Conservation (phyloP, 2,797 vertebrate genomes). For the Orientallactaga sibirica region DNA sequence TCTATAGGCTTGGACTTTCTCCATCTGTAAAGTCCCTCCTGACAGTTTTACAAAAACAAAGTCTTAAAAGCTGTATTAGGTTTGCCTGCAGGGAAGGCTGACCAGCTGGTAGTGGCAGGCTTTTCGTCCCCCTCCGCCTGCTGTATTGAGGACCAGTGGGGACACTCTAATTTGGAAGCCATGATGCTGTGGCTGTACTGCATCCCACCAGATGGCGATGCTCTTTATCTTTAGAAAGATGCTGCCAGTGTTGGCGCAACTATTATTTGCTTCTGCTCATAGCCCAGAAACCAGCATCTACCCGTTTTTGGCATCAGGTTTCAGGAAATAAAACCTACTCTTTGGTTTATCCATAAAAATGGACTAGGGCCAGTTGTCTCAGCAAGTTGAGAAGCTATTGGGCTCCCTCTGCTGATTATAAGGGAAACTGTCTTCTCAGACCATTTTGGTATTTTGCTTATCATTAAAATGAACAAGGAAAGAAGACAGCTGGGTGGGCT, state of each 20-base stretch:
- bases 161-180: constrained; percentile 60
- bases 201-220: constrained; percentile 68
- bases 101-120: constrained; percentile 64
- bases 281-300: constrained; percentile 56
- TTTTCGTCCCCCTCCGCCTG: background rate
- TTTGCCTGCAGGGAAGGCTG: constrained; percentile 57
- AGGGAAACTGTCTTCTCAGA: constrained; percentile 17
- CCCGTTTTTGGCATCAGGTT: constrained; percentile 60
- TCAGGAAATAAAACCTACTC: constrained; percentile 50
- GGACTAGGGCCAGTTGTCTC: constrained; percentile 29
- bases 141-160: constrained; percentile 50
- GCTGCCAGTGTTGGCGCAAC: constrained; percentile 46
- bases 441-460: constrained; percentile 13
- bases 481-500: background rate
- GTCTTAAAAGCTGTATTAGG: constrained; percentile 66
- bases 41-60: constrained; percentile 73
- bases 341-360: constrained; percentile 50
- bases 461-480: constrained; percentile 49
- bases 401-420: constrained; percentile 72
- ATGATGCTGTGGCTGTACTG: constrained; percentile 2
- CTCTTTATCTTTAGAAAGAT: constrained; percentile 71
- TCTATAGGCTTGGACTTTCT: constrained; percentile 12
- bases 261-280: constrained; percentile 70
- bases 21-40: constrained; percentile 63
- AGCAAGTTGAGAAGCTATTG: constrained; percentile 68